Percentiles rank a stretch among this genome's conserved stretches.
These are phyloP conservation scores for Ganaspis sp. DNA, from an alignment of 1,140 invertebrate species.

Conservation along the genomic window DNA sequence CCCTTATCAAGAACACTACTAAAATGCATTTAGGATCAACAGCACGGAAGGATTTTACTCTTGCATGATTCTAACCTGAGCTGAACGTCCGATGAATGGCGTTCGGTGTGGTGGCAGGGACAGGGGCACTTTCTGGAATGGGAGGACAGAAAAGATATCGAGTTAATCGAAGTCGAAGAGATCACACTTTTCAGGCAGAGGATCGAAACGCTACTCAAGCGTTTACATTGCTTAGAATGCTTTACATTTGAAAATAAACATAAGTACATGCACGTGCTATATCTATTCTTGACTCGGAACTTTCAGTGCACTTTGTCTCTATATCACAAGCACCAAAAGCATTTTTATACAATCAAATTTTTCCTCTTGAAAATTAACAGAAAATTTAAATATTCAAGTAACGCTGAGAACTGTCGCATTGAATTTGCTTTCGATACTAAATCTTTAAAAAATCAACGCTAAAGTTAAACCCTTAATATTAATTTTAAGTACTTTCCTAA, in stretches of 20 bases:
- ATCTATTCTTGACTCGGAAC: neutral
- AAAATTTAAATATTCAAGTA: neutral
- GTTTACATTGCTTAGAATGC: neutral
- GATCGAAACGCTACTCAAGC: constrained; percentile 26
- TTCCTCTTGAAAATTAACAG: neutral
- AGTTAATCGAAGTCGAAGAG: constrained; percentile 53
- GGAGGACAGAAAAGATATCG: constrained; percentile 60
- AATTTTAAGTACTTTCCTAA: no score
- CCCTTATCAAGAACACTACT: constrained; percentile 18
- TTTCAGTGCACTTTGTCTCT: neutral
- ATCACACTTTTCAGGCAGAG: constrained; percentile 28
- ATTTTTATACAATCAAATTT: neutral
- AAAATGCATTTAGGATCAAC: constrained; percentile 42
- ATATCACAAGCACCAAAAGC: neutral
- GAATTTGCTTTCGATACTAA: no score
- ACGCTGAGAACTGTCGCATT: no score
- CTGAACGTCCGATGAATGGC: constrained; percentile 68
- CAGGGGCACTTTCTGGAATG: constrained; percentile 69
- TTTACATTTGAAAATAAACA: neutral
- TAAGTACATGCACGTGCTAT: constrained; percentile 21
- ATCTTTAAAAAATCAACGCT: no score
- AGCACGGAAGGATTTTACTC: constrained; percentile 60
- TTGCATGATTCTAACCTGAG: constrained; percentile 71
- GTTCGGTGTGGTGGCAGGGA: constrained; percentile 67
- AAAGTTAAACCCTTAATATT: no score